Evolutionary conservation across 2,888 invertebrate genomes (phyloP).

Genomic region (Trichogramma dendrolimi): DNA sequence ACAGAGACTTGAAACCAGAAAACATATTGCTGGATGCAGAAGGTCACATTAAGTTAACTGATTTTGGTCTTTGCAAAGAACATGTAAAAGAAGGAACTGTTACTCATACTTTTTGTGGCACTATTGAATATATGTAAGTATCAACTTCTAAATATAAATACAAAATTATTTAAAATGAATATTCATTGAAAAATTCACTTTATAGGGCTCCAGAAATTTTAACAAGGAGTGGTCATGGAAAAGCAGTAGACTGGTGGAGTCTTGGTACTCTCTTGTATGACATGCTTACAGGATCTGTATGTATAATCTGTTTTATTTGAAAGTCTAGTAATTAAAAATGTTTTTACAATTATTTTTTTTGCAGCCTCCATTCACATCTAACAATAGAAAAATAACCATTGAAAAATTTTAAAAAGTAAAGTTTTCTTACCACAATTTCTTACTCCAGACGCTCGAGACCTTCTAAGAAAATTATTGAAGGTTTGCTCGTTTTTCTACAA

Average conservation of each 20-base stretch:
- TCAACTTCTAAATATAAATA: not conserved
- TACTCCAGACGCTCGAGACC: conserved; percentile 89
- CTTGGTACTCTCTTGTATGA: conserved; percentile 97
- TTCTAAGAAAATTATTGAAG: conserved; percentile 87
- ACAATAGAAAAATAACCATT: conserved; percentile 96
- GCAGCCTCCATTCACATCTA: conserved; percentile 95
- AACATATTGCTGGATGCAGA: conserved; percentile 92
- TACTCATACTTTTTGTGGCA: conserved; percentile 98
- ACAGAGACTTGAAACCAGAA: conserved; percentile 94
- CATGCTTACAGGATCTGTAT: conserved; percentile 94
- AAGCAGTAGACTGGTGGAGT: conserved; percentile 99
- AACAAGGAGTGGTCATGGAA: conserved; percentile 93
- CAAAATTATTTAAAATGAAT: not conserved
- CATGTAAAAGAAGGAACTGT: conserved; percentile 73
- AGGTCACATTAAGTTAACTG: conserved; percentile 70
- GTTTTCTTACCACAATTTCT: conserved; percentile 91
- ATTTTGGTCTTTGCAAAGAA: conserved; percentile 49
- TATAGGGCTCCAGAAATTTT: conserved; percentile 97
- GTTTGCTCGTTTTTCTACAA: conserved; percentile 48
- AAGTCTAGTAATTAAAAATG: not conserved
- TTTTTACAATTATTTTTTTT: conserved; percentile 1
- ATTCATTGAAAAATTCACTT: conserved; percentile 10
- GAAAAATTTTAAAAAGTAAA: conserved; percentile 96
- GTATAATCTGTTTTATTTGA: conserved; percentile 39
- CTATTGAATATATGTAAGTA: conserved; percentile 96